Conservation (phyloP, 2,113 vertebrate species). For the Meriones unguiculatus region DNA sequence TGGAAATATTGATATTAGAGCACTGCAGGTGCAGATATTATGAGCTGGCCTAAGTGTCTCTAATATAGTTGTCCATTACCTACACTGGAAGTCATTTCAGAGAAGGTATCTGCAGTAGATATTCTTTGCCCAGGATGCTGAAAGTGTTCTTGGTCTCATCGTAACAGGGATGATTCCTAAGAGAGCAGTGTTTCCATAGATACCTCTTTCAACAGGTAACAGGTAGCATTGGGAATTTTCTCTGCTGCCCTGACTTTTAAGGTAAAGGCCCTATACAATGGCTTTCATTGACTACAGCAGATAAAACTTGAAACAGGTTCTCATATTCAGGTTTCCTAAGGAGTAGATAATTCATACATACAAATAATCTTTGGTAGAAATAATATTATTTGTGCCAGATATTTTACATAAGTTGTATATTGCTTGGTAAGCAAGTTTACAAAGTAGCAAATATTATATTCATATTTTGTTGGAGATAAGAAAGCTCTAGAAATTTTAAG, state of each 20-base stretch:
- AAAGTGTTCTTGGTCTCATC: neutral
- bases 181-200: no score
- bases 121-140: neutral
- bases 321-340: neutral
- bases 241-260: neutral
- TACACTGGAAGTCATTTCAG: neutral
- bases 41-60: neutral
- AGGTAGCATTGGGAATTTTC: no score
- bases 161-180: no score
- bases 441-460: neutral
- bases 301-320: neutral
- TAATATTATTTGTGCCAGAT: neutral
- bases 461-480: neutral
- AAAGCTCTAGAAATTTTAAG: neutral
- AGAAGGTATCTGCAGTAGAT: neutral
- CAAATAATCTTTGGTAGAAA: neutral
- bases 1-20: neutral
- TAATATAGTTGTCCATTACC: neutral
- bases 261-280: neutral
- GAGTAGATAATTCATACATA: neutral
- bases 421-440: neutral
- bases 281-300: neutral
- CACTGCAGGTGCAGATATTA: no score
- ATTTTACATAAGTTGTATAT: neutral
- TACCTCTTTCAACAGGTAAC: neutral